Percentiles rank a stretch among this genome's conserved stretches.
phyloP scores from a whole-genome alignment of 1,140 invertebrate genomes.

The Wiebesia pumilae region DNA sequence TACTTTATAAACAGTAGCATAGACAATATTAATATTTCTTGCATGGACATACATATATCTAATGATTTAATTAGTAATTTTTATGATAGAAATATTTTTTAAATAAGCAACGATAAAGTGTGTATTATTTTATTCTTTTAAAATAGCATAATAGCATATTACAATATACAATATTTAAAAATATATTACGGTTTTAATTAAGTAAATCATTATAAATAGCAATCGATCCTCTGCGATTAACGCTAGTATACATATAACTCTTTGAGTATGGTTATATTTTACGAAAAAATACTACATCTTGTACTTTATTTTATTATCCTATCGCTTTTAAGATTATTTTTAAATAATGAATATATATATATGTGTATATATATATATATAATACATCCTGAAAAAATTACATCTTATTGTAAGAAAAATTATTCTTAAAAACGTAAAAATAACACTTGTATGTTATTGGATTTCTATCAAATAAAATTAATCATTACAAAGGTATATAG shows the following conservation, averaged over 20 bases:
- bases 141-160: conserved; percentile 23
- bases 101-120: conserved; percentile 27
- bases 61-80: too few species aligned
- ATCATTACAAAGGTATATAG: conserved; percentile 13
- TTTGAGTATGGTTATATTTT: conserved; percentile 16
- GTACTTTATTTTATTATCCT: conserved; percentile 29
- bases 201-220: conserved; percentile 13
- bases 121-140: conserved; percentile 20
- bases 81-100: conserved; percentile 43
- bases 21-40: too few species aligned
- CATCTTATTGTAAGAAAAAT: conserved; percentile 15
- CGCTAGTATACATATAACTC: conserved; percentile 1
- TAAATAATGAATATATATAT: conserved; percentile 42
- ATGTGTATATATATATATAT: background rate
- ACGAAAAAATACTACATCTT: conserved; percentile 20
- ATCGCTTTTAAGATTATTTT: conserved; percentile 15
- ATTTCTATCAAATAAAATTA: conserved; percentile 2
- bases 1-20: too few species aligned
- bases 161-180: conserved; percentile 50
- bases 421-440: background rate
- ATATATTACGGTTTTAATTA: conserved; percentile 40
- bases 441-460: background rate
- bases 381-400: background rate
- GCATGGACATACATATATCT: too few species aligned
- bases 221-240: background rate